These are phyloP conservation scores for Phylloscopus collybita DNA, from an alignment of 2,797 vertebrate genomes.

Conservation along the genomic window DNA sequence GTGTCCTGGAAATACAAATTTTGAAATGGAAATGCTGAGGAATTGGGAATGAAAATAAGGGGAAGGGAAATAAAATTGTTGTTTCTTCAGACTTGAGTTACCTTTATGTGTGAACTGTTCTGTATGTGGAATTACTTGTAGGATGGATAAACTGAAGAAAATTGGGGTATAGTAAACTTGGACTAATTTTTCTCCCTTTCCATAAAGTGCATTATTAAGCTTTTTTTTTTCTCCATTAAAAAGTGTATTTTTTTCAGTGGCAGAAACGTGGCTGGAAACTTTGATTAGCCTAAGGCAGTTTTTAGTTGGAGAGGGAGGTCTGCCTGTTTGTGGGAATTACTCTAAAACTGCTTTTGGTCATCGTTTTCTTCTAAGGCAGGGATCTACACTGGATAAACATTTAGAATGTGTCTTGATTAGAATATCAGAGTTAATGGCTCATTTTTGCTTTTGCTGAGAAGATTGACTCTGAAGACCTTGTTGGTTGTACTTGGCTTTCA, in stretches of 20 bases:
- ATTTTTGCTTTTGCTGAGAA: neutral
- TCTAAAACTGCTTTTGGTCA: neutral
- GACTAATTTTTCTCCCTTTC: neutral
- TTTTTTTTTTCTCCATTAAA: neutral
- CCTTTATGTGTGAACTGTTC: neutral
- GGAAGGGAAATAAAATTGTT: neutral
- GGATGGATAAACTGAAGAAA: neutral
- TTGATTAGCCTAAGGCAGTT: neutral
- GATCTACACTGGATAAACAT: neutral
- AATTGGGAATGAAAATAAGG: neutral
- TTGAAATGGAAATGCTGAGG: neutral
- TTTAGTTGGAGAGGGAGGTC: neutral
- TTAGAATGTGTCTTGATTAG: neutral
- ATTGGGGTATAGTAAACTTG: neutral
- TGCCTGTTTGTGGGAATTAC: neutral
- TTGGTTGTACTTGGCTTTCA: neutral
- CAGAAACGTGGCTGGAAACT: neutral
- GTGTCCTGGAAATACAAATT: neutral
- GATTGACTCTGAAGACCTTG: neutral
- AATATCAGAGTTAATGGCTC: neutral
- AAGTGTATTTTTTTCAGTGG: neutral
- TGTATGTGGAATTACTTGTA: neutral
- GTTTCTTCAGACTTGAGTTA: neutral
- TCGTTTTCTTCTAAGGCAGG: neutral
- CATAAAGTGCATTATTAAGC: neutral